phyloP scores from a whole-genome alignment of 1,140 invertebrate genomes.

The Diorhabda sublineata region DNA sequence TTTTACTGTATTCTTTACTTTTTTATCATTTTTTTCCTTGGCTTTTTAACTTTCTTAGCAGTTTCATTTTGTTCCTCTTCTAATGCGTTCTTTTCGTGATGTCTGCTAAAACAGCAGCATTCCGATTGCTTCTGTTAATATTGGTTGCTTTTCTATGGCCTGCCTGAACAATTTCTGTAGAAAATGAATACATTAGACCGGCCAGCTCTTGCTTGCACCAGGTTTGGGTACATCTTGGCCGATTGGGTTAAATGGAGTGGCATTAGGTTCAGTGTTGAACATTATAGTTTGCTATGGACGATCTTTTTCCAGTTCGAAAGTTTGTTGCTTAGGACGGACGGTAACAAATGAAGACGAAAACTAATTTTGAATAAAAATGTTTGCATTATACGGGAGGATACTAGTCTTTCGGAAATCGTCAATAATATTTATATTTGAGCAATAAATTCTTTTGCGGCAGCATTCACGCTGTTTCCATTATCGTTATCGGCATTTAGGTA shows the following conservation, averaged over 20 bases:
- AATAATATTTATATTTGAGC: constrained; percentile 11
- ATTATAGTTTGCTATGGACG: constrained; percentile 17
- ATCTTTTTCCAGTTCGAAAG: constrained; percentile 21
- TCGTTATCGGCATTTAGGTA: neutral
- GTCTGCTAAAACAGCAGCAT: constrained; percentile 7
- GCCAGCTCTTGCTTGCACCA: constrained; percentile 30
- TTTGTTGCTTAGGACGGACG: constrained; percentile 25
- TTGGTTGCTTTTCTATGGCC: neutral
- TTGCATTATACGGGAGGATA: neutral
- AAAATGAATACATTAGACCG: constrained; percentile 20
- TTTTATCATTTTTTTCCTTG: constrained; percentile 29
- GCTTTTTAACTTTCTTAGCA: constrained; percentile 32
- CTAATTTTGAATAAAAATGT: constrained; percentile 26
- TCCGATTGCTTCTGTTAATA: neutral
- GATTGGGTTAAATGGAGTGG: constrained; percentile 15
- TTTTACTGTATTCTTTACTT: constrained; percentile 6
- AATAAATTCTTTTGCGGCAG: neutral
- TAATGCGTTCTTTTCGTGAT: constrained; percentile 13
- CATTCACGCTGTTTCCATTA: constrained; percentile 3
- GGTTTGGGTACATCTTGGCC: constrained; percentile 31
- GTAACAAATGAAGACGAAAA: constrained; percentile 37
- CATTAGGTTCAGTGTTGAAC: constrained; percentile 5
- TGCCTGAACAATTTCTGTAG: constrained; percentile 26
- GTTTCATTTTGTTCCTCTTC: constrained; percentile 23
- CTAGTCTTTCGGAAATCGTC: neutral